phyloP scores from a whole-genome alignment of 2,888 invertebrate species.

The Lasioglossum oenotherae region DNA sequence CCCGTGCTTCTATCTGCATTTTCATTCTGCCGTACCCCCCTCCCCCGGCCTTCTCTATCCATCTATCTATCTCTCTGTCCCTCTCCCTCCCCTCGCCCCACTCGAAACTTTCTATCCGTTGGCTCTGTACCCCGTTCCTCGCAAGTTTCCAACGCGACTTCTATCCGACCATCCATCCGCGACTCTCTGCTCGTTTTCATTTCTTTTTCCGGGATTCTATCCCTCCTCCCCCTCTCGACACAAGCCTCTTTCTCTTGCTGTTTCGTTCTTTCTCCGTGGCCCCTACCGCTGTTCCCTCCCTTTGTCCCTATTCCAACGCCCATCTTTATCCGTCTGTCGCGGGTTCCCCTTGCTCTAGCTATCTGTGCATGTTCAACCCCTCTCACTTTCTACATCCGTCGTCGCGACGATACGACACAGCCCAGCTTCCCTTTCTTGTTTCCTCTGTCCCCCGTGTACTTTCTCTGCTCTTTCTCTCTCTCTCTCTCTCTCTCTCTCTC shows the following conservation, averaged over 20 bases:
- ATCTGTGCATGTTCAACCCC: conserved; percentile 17
- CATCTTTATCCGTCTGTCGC: conserved; percentile 44
- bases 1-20: not conserved
- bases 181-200: conserved; percentile 27
- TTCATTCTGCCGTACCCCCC: not conserved
- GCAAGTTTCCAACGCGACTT: conserved; percentile 4
- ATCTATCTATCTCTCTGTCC: not conserved
- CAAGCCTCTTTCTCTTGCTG: not conserved
- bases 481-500: too few species aligned
- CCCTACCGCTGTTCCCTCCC: not conserved
- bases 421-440: conserved; percentile 24
- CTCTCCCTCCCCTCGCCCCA: not conserved
- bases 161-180: conserved; percentile 35
- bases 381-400: conserved; percentile 41
- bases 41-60: not conserved
- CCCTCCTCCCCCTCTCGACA: not conserved
- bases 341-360: not conserved
- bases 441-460: conserved; percentile 2
- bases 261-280: not conserved
- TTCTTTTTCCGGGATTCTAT: conserved; percentile 33
- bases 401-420: conserved; percentile 27
- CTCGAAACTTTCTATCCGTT: conserved; percentile 13
- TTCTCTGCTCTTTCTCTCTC: not conserved
- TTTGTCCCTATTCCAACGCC: conserved; percentile 31
- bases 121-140: conserved; percentile 1